Percentiles rank a stretch among this genome's conserved stretches.
These are phyloP conservation scores for Bambusicola thoracicus DNA, from an alignment of 2,113 vertebrate genomes.

Conservation along the genomic window DNA sequence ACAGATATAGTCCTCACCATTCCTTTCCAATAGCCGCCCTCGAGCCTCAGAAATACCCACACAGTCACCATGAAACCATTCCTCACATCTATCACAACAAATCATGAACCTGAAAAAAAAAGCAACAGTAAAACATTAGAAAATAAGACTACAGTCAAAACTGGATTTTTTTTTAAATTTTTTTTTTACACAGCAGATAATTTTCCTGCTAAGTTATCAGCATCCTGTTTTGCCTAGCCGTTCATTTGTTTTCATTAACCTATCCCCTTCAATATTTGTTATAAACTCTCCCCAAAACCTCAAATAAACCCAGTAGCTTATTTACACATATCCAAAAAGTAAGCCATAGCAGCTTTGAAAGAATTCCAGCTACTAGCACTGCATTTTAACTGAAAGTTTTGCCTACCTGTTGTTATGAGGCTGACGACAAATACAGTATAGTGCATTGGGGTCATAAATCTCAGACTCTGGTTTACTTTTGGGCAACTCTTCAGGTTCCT, in stretches of 20 bases:
- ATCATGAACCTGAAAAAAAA: conserved; percentile 89
- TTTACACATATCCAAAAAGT: neutral
- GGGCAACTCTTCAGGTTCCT: neutral
- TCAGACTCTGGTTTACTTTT: conserved; percentile 78
- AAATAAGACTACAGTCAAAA: neutral
- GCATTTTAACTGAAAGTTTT: neutral
- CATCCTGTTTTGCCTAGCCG: neutral
- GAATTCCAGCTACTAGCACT: neutral
- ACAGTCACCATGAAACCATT: conserved; percentile 94
- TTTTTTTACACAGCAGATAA: neutral
- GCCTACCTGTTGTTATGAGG: conserved; percentile 90
- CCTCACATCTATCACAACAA: conserved; percentile 91
- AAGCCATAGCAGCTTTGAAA: neutral
- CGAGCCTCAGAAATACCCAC: conserved; percentile 88
- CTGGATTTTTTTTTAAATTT: neutral
- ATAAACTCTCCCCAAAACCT: neutral
- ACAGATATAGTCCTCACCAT: conserved; percentile 89
- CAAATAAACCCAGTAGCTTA: neutral
- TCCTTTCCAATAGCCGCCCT: conserved; percentile 83
- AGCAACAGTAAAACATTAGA: neutral
- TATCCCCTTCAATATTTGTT: neutral
- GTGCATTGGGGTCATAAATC: conserved; percentile 81
- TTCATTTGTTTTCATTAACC: neutral
- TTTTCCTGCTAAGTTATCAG: neutral
- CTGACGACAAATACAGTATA: conserved; percentile 91